These are phyloP conservation scores for Amphipoea oculea DNA, from an alignment of 2,888 invertebrate genomes.

Conservation along the genomic window DNA sequence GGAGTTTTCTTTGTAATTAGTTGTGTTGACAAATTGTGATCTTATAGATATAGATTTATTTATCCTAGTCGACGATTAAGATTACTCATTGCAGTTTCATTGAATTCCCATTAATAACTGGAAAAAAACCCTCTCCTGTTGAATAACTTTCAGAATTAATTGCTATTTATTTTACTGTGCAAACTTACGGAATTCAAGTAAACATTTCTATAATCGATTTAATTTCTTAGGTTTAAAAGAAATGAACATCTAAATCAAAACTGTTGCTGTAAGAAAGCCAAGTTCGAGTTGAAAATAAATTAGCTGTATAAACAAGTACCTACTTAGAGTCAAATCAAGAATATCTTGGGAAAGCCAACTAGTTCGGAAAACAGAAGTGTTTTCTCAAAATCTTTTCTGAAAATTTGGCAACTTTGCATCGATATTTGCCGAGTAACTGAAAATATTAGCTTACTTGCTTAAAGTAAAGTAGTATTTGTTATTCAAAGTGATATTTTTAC, in stretches of 20 bases:
- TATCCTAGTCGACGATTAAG: not conserved
- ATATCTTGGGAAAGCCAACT: not conserved
- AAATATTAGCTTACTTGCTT: not conserved
- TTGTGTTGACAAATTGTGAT: constrained; percentile 9
- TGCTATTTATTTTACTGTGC: not conserved
- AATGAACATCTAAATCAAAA: constrained; percentile 23
- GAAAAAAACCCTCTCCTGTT: not conserved
- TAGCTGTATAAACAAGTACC: constrained; percentile 3
- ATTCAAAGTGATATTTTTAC: too few species aligned
- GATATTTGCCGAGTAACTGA: not conserved
- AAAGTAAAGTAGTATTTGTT: not conserved
- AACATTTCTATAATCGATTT: not conserved
- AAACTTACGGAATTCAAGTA: not conserved
- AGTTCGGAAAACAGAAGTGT: constrained; percentile 13
- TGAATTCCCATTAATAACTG: too few species aligned
- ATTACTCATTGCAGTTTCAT: not conserved
- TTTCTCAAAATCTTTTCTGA: constrained; percentile 5
- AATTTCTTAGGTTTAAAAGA: constrained; percentile 6
- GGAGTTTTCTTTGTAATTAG: constrained; percentile 6
- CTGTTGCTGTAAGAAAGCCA: constrained; percentile 1
- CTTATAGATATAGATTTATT: constrained; percentile 38
- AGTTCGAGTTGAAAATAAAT: constrained; percentile 30
- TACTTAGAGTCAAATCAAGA: constrained; percentile 14
- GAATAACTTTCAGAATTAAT: not conserved
- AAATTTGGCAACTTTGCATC: constrained; percentile 8